These are phyloP conservation scores for Thrips palmi DNA, from an alignment of 1,140 invertebrate species.

Conservation along the genomic window DNA sequence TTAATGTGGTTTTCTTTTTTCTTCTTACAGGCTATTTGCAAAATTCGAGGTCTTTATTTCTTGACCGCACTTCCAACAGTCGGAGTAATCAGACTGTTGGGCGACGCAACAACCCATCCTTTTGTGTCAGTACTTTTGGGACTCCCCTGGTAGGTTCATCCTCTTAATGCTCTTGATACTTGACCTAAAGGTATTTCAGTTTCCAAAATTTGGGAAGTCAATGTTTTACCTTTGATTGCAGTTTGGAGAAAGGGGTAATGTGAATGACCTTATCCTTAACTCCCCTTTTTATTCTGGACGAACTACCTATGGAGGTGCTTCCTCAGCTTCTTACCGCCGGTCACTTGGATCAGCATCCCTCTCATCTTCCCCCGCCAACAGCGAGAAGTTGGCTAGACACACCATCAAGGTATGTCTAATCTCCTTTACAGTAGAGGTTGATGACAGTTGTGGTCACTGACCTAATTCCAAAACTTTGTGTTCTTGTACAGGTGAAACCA, in stretches of 20 bases:
- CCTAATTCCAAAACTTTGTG: slow-evolving; percentile 22
- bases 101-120: too few species aligned
- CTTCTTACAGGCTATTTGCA: too few species aligned
- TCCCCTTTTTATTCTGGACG: slow-evolving; percentile 67
- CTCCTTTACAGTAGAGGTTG: not conserved
- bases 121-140: too few species aligned
- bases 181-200: too few species aligned
- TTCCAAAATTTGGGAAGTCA: not conserved
- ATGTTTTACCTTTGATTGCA: too few species aligned
- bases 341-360: slow-evolving; percentile 25
- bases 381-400: slow-evolving; percentile 19
- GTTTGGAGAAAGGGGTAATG: too few species aligned
- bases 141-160: too few species aligned
- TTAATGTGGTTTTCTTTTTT: not conserved
- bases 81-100: too few species aligned
- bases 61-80: too few species aligned
- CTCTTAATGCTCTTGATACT: too few species aligned
- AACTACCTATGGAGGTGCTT: slow-evolving; percentile 60
- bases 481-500: slow-evolving; percentile 27
- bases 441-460: slow-evolving; percentile 17
- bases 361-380: slow-evolving; percentile 11
- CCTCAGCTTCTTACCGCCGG: slow-evolving; percentile 26
- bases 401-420: slow-evolving; percentile 5
- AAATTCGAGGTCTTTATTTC: too few species aligned
- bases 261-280: too few species aligned